Percentiles rank a stretch among this genome's conserved stretches.
These are phyloP conservation scores for Polyergus mexicanus DNA, from an alignment of 1,140 invertebrate genomes.

Conservation along the genomic window DNA sequence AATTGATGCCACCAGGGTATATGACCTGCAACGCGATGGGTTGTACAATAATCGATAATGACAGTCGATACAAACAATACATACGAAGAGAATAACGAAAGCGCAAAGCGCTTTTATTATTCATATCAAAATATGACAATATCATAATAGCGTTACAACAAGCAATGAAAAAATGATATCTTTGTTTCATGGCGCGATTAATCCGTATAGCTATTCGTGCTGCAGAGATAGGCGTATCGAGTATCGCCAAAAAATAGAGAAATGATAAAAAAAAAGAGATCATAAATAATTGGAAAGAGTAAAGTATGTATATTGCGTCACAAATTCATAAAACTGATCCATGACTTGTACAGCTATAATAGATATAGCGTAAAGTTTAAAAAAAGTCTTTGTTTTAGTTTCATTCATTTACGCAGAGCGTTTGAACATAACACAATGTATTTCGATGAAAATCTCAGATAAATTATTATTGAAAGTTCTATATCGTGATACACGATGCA, in stretches of 20 bases:
- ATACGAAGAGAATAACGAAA: not conserved
- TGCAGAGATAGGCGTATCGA: not conserved
- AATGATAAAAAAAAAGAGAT: not conserved
- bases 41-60: not conserved
- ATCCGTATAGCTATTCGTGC: not conserved
- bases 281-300: not conserved
- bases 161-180: not conserved
- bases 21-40: slow-evolving; percentile 62
- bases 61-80: not conserved
- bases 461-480: slow-evolving; percentile 6
- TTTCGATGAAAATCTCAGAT: not conserved
- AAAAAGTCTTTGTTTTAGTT: not conserved
- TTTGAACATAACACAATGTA: not conserved
- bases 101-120: not conserved
- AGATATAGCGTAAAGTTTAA: not conserved
- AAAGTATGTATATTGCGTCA: not conserved
- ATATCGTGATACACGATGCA: not conserved
- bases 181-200: not conserved
- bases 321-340: not conserved
- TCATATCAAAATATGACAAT: not conserved
- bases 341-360: not conserved
- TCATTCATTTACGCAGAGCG: not conserved
- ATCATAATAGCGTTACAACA: not conserved
- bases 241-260: not conserved
- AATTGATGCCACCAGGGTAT: slow-evolving; percentile 92